Evolutionary conservation across 2,113 vertebrate species (phyloP).

Genomic region (Raphicerus campestris): DNA sequence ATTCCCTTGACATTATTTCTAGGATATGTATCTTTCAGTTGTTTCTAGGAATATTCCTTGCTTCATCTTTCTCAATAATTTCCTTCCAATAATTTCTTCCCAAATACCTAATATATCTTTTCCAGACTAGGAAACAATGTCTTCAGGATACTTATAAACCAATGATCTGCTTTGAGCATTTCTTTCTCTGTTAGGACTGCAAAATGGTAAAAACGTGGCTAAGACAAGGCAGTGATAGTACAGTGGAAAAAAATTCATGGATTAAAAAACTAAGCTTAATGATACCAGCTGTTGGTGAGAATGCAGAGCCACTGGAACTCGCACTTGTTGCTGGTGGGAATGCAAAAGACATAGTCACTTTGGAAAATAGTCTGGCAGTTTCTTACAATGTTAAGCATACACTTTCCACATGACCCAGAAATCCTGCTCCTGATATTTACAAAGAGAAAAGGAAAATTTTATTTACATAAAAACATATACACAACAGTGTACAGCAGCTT

Average conservation of each 20-base stretch:
- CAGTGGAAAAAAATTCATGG: neutral
- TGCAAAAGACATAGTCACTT: neutral
- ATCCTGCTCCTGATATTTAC: neutral
- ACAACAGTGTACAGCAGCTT: neutral
- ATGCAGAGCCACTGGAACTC: neutral
- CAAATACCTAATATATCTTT: conserved; percentile 7
- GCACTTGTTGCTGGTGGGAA: neutral
- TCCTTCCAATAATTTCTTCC: conserved; percentile 6
- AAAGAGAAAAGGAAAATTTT: neutral
- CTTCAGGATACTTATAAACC: neutral
- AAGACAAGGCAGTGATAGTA: neutral
- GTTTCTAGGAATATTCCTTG: neutral
- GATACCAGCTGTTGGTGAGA: neutral
- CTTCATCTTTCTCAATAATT: neutral
- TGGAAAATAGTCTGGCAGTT: neutral
- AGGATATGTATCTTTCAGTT: neutral
- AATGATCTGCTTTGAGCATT: neutral
- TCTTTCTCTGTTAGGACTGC: neutral
- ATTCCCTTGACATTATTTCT: neutral
- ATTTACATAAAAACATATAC: neutral
- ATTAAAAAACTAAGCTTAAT: neutral
- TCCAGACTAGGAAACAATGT: neutral
- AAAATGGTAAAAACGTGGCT: conserved; percentile 8
- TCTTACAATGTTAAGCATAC: neutral
- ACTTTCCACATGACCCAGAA: neutral